These are phyloP conservation scores for Galerucella nymphaeae DNA, from an alignment of 2,888 invertebrate genomes.

Conservation along the genomic window DNA sequence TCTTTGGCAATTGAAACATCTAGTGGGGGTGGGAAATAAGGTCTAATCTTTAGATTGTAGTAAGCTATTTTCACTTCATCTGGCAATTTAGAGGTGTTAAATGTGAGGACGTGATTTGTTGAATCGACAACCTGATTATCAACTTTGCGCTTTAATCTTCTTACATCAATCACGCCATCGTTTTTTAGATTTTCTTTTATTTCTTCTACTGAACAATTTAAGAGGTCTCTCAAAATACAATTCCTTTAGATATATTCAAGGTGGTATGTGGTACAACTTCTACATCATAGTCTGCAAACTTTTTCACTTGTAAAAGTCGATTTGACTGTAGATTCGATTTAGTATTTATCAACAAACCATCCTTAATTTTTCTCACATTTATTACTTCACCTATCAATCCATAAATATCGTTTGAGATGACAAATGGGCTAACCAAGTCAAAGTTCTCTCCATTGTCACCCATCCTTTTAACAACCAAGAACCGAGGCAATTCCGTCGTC, in stretches of 20 bases:
- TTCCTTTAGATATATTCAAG: constrained; percentile 9
- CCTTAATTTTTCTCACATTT: not conserved
- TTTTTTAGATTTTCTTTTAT: constrained; percentile 13
- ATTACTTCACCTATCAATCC: not conserved
- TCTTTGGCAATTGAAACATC: too few relatives aligned
- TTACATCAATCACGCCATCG: not conserved
- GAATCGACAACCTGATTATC: not conserved
- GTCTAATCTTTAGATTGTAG: too few relatives aligned
- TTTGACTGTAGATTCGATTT: not conserved
- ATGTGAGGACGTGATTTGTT: too few relatives aligned
- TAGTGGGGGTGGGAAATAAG: too few relatives aligned
- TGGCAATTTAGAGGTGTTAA: too few relatives aligned
- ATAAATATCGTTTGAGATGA: not conserved
- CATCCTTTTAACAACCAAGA: too few relatives aligned
- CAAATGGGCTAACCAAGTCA: not conserved
- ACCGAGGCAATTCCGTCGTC: too few relatives aligned
- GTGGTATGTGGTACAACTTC: not conserved
- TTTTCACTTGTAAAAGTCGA: not conserved
- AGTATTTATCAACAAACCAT: not conserved
- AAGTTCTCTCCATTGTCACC: too few relatives aligned
- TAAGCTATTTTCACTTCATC: too few relatives aligned
- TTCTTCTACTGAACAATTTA: constrained; percentile 4
- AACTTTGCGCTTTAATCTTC: not conserved
- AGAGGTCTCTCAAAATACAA: constrained; percentile 4
- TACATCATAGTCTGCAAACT: constrained; percentile 9